Conservation (phyloP, 2,888 invertebrate genomes). For the Lasioglossum malachurum region DNA sequence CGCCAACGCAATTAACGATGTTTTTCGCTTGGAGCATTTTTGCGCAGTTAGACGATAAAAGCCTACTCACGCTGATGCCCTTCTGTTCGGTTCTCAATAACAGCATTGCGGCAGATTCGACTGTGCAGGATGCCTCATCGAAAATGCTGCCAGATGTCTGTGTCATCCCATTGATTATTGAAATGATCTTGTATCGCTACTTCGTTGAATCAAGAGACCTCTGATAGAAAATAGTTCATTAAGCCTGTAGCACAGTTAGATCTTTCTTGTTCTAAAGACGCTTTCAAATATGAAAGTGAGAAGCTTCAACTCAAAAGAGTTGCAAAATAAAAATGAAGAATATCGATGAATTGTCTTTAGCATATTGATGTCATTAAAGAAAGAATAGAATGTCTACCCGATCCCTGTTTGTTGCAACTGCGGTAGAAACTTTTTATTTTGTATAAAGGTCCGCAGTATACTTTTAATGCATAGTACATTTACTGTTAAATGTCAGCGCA, state of each 20-base stretch:
- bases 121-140: neutral
- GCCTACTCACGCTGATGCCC: conserved; percentile 69
- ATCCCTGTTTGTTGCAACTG: neutral
- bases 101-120: conserved; percentile 3
- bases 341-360: neutral
- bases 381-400: neutral
- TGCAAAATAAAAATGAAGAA: neutral
- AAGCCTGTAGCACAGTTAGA: neutral
- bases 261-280: neutral
- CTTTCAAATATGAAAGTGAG: too few species aligned
- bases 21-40: conserved; percentile 68
- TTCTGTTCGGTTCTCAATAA: conserved; percentile 67
- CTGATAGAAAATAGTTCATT: too few species aligned
- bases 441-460: neutral
- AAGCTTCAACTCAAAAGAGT: too few species aligned
- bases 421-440: neutral
- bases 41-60: conserved; percentile 71
- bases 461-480: neutral
- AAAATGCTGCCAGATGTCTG: neutral
- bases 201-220: neutral
- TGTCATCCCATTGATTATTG: neutral
- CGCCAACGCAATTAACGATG: conserved; percentile 59
- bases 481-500: neutral
- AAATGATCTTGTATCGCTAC: neutral
- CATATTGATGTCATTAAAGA: neutral